Conservation (phyloP, 2,797 vertebrate species). For the Phylloscopus collybita region DNA sequence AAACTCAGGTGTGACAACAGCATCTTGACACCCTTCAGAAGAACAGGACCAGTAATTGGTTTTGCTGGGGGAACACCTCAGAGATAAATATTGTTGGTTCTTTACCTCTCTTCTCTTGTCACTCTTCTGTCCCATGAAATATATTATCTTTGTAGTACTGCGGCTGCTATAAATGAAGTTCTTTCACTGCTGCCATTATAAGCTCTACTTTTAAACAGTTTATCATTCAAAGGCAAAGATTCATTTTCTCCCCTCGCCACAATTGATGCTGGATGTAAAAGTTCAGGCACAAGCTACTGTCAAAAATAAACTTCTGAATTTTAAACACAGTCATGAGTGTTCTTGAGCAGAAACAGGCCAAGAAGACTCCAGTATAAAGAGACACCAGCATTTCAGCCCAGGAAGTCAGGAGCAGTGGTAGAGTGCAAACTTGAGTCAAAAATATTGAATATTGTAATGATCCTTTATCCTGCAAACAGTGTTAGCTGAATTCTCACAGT, state of each 20-base stretch:
- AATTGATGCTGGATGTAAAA: not conserved
- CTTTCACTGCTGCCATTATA: slow-evolving; percentile 33
- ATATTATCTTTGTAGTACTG: not conserved
- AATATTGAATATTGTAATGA: slow-evolving; percentile 6
- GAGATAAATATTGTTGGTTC: slow-evolving; percentile 61
- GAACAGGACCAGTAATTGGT: slow-evolving; percentile 53
- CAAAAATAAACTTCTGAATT: not conserved
- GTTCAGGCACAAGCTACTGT: not conserved
- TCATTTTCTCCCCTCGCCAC: not conserved
- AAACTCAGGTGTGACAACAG: slow-evolving; percentile 44
- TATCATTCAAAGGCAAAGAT: slow-evolving; percentile 29
- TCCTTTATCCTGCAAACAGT: not conserved
- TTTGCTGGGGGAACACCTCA: slow-evolving; percentile 58
- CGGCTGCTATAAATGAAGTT: slow-evolving; percentile 33
- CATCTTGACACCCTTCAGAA: not conserved
- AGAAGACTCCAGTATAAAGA: not conserved
- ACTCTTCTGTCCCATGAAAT: not conserved
- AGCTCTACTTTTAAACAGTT: slow-evolving; percentile 35
- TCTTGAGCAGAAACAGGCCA: not conserved
- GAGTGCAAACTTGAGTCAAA: not conserved
- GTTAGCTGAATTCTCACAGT: slow-evolving; percentile 15
- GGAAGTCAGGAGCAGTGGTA: not conserved
- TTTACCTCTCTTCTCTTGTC: not conserved
- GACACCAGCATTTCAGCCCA: not conserved
- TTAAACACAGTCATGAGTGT: not conserved